Percentiles rank a stretch among this genome's conserved stretches.
Conservation (phyloP, 2,113 vertebrate genomes). For the Salvelinus namaycush region DNA sequence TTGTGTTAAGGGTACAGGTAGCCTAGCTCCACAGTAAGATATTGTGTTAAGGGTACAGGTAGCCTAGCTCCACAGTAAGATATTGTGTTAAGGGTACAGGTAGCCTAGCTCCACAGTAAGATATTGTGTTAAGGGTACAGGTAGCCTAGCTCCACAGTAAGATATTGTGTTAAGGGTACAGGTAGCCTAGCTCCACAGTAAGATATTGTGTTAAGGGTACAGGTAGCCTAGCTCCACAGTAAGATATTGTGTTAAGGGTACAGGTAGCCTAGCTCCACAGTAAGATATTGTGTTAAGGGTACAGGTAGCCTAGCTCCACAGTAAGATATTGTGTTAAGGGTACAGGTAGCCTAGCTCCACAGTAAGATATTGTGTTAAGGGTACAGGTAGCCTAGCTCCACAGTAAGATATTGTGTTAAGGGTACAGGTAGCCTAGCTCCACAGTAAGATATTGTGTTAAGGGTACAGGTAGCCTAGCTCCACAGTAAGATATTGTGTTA, state of each 20-base stretch:
- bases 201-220: not conserved
- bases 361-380: not conserved
- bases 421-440: too few relatives aligned
- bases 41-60: not conserved
- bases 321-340: not conserved
- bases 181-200: not conserved
- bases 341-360: too few relatives aligned
- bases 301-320: too few relatives aligned
- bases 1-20: not conserved
- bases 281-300: not conserved
- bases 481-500: slow-evolving; percentile 4
- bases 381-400: too few relatives aligned
- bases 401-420: not conserved
- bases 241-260: not conserved
- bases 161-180: not conserved
- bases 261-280: too few relatives aligned
- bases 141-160: not conserved
- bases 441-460: not conserved
- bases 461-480: too few relatives aligned
- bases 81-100: not conserved
- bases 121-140: not conserved
- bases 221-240: too few relatives aligned
- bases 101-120: slow-evolving; percentile 1
- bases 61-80: slow-evolving; percentile 3
- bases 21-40: slow-evolving; percentile 4